These are phyloP conservation scores for Osedax frankpressi DNA, from an alignment of 2,888 invertebrate species.

Conservation along the genomic window DNA sequence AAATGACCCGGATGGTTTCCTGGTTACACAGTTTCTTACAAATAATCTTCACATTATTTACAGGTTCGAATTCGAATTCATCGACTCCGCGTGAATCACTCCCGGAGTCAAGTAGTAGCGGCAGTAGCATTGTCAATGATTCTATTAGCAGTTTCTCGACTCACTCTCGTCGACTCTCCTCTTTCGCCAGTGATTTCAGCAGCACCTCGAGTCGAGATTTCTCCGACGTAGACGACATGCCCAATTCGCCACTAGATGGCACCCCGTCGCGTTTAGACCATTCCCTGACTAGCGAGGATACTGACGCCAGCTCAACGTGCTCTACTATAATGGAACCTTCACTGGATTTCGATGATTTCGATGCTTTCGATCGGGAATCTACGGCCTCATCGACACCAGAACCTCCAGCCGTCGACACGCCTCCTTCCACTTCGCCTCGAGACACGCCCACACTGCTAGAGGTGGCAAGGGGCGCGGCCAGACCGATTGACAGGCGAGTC, in stretches of 20 bases:
- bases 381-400: not conserved
- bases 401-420: not conserved
- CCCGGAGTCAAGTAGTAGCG: not conserved
- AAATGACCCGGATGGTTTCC: too few species aligned
- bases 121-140: too few species aligned
- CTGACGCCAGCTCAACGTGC: not conserved
- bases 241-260: too few species aligned
- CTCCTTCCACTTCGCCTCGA: not conserved
- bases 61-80: too few species aligned
- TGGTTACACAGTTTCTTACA: too few species aligned
- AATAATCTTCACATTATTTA: too few species aligned
- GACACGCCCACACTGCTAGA: not conserved
- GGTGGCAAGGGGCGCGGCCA: not conserved
- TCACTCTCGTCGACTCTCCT: not conserved
- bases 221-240: too few species aligned
- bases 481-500: not conserved
- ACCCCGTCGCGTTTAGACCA: too few species aligned
- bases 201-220: not conserved
- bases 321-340: too few species aligned
- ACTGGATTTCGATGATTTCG: not conserved
- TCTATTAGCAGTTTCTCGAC: too few species aligned
- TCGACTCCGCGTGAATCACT: not conserved
- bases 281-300: too few species aligned
- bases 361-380: not conserved
- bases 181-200: not conserved